These are phyloP conservation scores for Chaetophractus vellerosus DNA, from an alignment of 2,797 vertebrate genomes.

Conservation along the genomic window DNA sequence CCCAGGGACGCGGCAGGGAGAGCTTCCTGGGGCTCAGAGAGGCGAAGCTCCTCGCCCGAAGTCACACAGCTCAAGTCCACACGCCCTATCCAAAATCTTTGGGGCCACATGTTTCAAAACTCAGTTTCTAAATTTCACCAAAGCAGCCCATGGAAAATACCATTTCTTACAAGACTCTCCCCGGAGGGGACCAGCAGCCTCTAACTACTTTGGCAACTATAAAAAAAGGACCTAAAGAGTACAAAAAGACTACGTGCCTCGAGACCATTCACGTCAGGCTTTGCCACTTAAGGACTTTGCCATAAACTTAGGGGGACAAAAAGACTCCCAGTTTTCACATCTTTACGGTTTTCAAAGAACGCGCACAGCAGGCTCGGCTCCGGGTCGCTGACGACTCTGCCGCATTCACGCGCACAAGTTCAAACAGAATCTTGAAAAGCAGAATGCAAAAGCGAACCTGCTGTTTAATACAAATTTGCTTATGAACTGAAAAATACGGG, in stretches of 20 bases:
- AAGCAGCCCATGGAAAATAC: no score
- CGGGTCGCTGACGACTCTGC: rapidly evolving
- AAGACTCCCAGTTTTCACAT: rapidly evolving
- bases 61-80: neutral
- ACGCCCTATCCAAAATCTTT: neutral
- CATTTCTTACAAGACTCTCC: rapidly evolving
- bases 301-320: no score
- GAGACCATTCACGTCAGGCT: no score
- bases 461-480: no score
- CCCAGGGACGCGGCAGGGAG: no score
- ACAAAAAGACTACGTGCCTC: no score
- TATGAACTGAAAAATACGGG: rapidly evolving
- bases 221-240: neutral
- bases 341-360: neutral
- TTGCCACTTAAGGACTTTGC: neutral
- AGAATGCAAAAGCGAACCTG: rapidly evolving
- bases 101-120: no score
- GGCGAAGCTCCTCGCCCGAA: rapidly evolving
- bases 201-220: no score
- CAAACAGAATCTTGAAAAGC: neutral
- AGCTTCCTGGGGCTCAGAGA: neutral
- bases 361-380: rapidly evolving
- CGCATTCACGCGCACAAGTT: rapidly evolving
- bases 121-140: neutral
- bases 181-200: rapidly evolving